Evolutionary conservation across 1,140 invertebrate species (phyloP), one percentile per base, ranked within the genome.

Genomic region (Aplysia californica): DNA sequence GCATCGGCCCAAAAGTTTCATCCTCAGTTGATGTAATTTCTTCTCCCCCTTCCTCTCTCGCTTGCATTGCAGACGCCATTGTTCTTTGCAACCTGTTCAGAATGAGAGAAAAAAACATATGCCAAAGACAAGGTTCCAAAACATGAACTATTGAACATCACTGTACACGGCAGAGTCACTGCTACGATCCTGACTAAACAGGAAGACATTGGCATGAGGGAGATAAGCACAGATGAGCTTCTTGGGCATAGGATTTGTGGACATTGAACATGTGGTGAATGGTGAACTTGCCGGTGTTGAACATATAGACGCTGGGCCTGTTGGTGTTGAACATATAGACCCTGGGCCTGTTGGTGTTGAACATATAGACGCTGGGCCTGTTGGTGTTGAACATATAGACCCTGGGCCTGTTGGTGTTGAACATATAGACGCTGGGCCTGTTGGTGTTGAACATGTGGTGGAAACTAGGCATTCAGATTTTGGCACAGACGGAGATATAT

Each of bases 1-100:
- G 87, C 58, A 88, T 75, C 1, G 87, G 87, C 33, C 87, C 87
- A 83, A 87, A 87, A 10, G 79, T 83, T 78, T 88, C 87, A 23
- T 87, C 86, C 72, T 86, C 84, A 23, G 64, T 80, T 59, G 81
- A 79, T 58, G 67, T 67, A 21, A 69, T 79, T 20, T 59, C 67
- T 21, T 68, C 66, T 29, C 77, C 44, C 26, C 72, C 77, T 66
- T 76, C 70, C 21, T 70, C 66, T 66, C 61, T 72, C 33, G 75
- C 31, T 61, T 79, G 77, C 77, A 78, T 77, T 6, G 77, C 69
- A 26, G 72, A 26, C 15, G 72, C 72, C 72, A 75, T 75, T 20
- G 44, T 65, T 15, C 18, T 59, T n/a, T 35, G 15, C 64, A 18
- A 61, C 29, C 29, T 18, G 6, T 26, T 61, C 15, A 15, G 26